Base-by-base conservation (phyloP, 2,113 vertebrate species). In the Ammodytes dubius region DNA sequence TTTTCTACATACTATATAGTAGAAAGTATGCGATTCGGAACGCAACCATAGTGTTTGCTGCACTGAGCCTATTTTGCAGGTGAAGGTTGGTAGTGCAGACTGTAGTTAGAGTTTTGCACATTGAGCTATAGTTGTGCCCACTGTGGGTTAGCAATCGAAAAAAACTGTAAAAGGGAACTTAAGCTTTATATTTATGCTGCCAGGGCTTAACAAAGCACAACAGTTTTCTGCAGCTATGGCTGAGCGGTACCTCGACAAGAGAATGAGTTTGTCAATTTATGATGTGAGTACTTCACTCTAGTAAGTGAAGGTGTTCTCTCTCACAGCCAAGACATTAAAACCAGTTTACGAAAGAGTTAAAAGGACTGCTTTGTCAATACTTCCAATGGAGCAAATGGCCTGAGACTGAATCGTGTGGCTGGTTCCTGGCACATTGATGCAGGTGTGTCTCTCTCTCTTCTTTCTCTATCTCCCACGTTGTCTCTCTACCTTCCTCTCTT, bases 151-250 rank as follows among this genome's bases (percentile, higher is more conserved):
- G n/a, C n/a, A n/a, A n/a, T n/a, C n/a, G n/a, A n/a, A n/a, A n/a
- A n/a, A n/a, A n/a, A n/a, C n/a, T n/a, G n/a, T n/a, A 74, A 66
- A 68, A 68, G 54, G n/a, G 80, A 85, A 46, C 53, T 37, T 59
- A 9, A 49, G 67, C 52, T 79, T 53, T 39, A 59, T 69, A 67
- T 77, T 78, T 71, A 61, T 66, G 67, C 83, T 71, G 46, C 67
- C 27, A 77, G 81, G 4, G 0, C 56, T 76, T 69, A 75, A 75
- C 46, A 54, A 46, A 71, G 58, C 58, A 77, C 6, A 83, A 61
- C 19, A 53, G 17, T 59, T 79, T 70, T 49, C 43, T 76, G 81
- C 40, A 66, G 76, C 54, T 79, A 17, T 47, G 73, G 53, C 58
- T 40, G 42, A 70, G 64, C 13, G 7, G 42, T 49, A 9, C 19